Base-by-base conservation (phyloP, 2,113 vertebrate genomes). In the Cnemophilus loriae region DNA sequence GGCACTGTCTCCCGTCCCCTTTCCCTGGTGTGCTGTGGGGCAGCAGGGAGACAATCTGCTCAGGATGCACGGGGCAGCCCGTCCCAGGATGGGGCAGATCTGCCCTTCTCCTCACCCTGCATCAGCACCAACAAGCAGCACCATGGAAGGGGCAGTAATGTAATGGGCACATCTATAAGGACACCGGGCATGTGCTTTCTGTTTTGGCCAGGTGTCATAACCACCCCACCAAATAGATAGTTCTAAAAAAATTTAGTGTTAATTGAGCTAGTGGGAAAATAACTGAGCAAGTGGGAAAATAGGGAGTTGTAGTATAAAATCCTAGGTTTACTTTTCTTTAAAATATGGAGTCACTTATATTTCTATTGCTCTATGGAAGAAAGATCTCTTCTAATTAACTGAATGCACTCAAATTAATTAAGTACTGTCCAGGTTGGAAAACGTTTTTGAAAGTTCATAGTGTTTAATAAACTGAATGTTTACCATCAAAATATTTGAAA, bases 401-500 rank as follows among this genome's bases (percentile, higher is more conserved):
- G 35, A 67, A 42, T 33, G 46, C 6, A 63, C 18, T 44, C 35
- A 46, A 79, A 57, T 53, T 44, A 76, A 80, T 76, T 59, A 84
- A 53, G 7, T 65, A 47, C 30, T 59, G 37, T 44, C 46, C 50
- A 86, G 50, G 17, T 11, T 88, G 13, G 27, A 69, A 86, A 86
- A 75, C 26, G 13, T 41, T 10, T 91, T 76, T 77, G 30, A 63
- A 90, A 90, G 15, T 65, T 59, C 2, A 4, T n/a, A 23, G 7
- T 50, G 15, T 93, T 93, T 76, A 63, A 83, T 74, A 69, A 67
- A 91, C 52, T 14, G 32, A 47, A 71, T 33, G 6, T 44, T 88
- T 83, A 7, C 20, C 23, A 83, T 83, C 16, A 81, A 91, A 88
- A 81, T 83, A 80, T 70, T 91, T 91, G 30, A 93, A 83, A 92